A percentile compares a stretch with the other conserved stretches of the same genome.
Conservation (phyloP, 2,888 invertebrate genomes). For the Leistus spinibarbis region DNA sequence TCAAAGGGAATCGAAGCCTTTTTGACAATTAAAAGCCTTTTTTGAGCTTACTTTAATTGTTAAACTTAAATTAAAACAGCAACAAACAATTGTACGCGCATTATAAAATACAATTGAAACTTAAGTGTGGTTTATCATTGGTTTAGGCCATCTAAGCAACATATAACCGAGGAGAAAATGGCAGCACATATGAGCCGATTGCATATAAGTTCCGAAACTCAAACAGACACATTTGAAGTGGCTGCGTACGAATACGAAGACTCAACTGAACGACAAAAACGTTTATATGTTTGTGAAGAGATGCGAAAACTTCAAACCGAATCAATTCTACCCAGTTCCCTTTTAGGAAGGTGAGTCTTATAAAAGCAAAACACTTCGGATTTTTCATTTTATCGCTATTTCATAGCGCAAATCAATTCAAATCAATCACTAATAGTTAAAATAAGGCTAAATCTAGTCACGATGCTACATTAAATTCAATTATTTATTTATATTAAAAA, state of each 20-base stretch:
- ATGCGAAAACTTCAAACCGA: conserved; percentile 69
- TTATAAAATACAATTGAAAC: too few relatives aligned
- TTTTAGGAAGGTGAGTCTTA: conserved; percentile 56
- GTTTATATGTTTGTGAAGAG: conserved; percentile 71
- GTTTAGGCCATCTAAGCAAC: conserved; percentile 63
- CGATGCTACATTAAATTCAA: too few relatives aligned
- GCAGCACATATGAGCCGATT: conserved; percentile 77
- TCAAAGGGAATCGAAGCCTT: too few relatives aligned
- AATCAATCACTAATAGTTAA: too few relatives aligned
- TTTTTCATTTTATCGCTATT: too few relatives aligned
- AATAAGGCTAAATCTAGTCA: too few relatives aligned
- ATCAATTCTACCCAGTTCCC: conserved; percentile 68
- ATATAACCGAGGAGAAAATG: conserved; percentile 85
- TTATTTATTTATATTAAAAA: too few relatives aligned
- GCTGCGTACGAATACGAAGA: conserved; percentile 41
- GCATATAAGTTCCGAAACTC: conserved; percentile 66
- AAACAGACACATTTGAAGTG: conserved; percentile 46
- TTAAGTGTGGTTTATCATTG: conserved; percentile 1
- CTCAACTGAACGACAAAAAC: conserved; percentile 49
- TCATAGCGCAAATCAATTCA: too few relatives aligned
- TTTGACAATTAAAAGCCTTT: too few relatives aligned
- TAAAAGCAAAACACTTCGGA: neutral
- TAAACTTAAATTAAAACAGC: neutral
- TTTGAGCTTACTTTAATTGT: too few relatives aligned
- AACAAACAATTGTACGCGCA: neutral